Evolutionary conservation across 2,888 invertebrate species (phyloP).

Genomic region (Toxonevra muliebris): DNA sequence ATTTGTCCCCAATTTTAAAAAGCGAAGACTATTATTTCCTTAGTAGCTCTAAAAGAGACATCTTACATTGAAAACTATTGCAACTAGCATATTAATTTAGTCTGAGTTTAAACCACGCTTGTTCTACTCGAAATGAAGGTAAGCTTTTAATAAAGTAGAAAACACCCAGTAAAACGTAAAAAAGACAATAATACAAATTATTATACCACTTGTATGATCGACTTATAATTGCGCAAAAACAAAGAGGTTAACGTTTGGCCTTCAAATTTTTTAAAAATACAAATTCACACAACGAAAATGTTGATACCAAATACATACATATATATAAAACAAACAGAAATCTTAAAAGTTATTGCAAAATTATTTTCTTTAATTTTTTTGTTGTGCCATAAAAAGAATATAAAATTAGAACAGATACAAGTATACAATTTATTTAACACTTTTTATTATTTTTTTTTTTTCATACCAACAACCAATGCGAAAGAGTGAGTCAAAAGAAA

Average conservation of each 20-base stretch:
- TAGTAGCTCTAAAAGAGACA: no score
- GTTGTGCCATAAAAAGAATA: neutral
- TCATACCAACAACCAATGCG: neutral
- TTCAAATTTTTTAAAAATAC: conserved; percentile 15
- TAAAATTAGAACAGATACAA: conserved; percentile 9
- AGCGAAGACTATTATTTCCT: no score
- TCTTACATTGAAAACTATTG: no score
- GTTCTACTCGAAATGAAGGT: no score
- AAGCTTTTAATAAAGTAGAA: neutral
- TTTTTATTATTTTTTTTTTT: neutral
- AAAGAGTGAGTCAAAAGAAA: neutral
- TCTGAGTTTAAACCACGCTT: no score
- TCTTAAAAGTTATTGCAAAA: conserved; percentile 3
- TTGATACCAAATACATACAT: neutral
- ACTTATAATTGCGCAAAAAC: conserved; percentile 3
- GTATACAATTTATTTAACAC: conserved; percentile 7
- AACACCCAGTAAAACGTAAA: neutral
- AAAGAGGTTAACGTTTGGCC: conserved; percentile 34
- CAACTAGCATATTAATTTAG: no score
- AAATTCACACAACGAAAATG: neutral
- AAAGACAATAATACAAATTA: neutral
- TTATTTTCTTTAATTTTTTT: neutral
- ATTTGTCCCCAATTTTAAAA: no score
- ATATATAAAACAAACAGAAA: conserved; percentile 6
- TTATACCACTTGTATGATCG: neutral